phyloP scores from a whole-genome alignment of 2,888 invertebrate species.

The Stenolophus ochropezus region DNA sequence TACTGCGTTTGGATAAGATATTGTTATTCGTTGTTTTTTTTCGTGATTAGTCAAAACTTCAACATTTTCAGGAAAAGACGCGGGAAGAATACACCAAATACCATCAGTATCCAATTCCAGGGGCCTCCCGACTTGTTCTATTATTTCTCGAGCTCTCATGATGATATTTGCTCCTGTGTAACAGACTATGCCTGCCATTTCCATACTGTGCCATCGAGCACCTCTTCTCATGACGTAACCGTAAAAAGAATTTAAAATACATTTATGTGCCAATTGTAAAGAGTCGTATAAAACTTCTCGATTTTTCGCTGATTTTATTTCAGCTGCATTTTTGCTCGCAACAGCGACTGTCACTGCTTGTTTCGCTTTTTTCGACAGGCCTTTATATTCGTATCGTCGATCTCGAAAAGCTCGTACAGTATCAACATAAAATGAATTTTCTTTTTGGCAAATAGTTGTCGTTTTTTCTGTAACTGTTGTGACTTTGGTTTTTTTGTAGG shows the following conservation, averaged over 20 bases:
- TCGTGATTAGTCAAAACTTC: slow-evolving; percentile 85
- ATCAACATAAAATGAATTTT: slow-evolving; percentile 99
- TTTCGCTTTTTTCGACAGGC: slow-evolving; percentile 92
- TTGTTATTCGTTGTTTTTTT: slow-evolving; percentile 91
- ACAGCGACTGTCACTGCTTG: slow-evolving; percentile 87
- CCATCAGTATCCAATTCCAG: slow-evolving; percentile 99
- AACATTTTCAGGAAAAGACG: slow-evolving; percentile 97
- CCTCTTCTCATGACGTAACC: slow-evolving; percentile 95
- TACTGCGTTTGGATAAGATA: slow-evolving; percentile 98
- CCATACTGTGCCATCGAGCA: slow-evolving; percentile 99
- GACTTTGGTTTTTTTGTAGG: slow-evolving; percentile 94
- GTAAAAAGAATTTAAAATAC: slow-evolving; percentile 99
- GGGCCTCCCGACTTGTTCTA: slow-evolving; percentile 95
- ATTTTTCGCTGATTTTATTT: slow-evolving; percentile 92
- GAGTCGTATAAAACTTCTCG: slow-evolving; percentile 97
- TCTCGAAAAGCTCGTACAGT: slow-evolving; percentile 97
- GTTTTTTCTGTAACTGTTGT: slow-evolving; percentile 90
- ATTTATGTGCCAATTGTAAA: slow-evolving; percentile 97
- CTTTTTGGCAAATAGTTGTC: slow-evolving; percentile 96
- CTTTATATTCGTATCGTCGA: slow-evolving; percentile 93
- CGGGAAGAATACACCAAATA: slow-evolving; percentile 98
- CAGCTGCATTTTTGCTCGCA: slow-evolving; percentile 90
- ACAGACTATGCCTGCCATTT: slow-evolving; percentile 99
- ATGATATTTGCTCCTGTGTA: slow-evolving; percentile 98
- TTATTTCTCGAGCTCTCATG: slow-evolving; percentile 94